These are phyloP conservation scores for Minunthozetes semirufus DNA, from an alignment of 2,888 invertebrate genomes.

Conservation along the genomic window DNA sequence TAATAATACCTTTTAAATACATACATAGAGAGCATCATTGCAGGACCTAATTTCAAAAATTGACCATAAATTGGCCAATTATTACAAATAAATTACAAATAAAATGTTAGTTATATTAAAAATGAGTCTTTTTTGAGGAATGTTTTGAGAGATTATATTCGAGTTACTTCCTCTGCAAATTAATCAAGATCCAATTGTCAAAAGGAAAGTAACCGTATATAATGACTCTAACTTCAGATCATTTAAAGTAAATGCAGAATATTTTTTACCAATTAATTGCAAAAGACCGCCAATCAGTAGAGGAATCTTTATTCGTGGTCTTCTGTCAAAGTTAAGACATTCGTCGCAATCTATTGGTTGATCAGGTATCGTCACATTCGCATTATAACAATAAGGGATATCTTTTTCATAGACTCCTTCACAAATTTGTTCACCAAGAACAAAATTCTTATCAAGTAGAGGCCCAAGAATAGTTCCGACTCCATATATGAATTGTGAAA, in stretches of 20 bases:
- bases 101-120: no score
- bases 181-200: no score
- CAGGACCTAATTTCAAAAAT: neutral
- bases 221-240: neutral
- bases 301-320: neutral
- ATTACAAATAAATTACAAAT: no score
- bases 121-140: no score
- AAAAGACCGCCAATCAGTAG: neutral
- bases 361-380: neutral
- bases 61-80: no score
- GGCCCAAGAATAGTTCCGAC: slow-evolving; percentile 33
- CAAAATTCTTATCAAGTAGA: slow-evolving; percentile 17
- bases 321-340: neutral
- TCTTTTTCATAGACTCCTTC: neutral
- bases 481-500: slow-evolving; percentile 36
- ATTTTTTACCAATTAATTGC: neutral
- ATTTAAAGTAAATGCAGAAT: neutral
- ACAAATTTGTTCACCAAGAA: slow-evolving; percentile 13
- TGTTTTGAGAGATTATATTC: no score
- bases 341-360: neutral
- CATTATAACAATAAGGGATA: neutral
- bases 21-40: neutral
- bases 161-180: no score
- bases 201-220: no score
- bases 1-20: neutral